Evolutionary conservation across 2,888 invertebrate species (phyloP), one percentile per base, ranked within the genome.

Genomic region (Amaurobius ferox): DNA sequence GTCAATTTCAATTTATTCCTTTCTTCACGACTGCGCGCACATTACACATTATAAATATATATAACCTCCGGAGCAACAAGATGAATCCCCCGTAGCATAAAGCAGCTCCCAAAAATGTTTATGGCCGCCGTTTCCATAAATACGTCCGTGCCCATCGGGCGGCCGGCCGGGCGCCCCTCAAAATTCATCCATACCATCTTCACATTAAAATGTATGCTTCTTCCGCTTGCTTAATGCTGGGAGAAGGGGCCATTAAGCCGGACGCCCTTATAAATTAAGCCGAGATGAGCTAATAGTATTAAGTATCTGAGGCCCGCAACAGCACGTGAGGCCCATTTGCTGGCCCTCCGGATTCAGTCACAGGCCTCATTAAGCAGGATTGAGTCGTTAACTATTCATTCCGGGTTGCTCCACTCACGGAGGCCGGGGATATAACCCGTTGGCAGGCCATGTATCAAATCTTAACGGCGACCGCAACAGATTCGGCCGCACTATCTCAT

Each of bases 321-420:
- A 67, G 78, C 85, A 85, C 85, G 85, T 85, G 85, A 78, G 78
- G 39, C 78, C 85, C 85, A 85, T 85, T 85, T 85, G 78, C 78
- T 66, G 78, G 39, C 73, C 23, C 78, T 67, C 78, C 68, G 72
- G 66, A 85, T 67, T 78, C 85, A 78, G 85, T 85, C 85, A 78
- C 78, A 68, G 85, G 77, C 74, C 86, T 86, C 86, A 86, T 86
- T 86, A 86, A 86, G 86, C 74, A 86, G 74, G 86, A 86, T 86
- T 86, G 86, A 86, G 68, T 86, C 86, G 86, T 86, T 86, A 86
- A 86, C 79, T 79, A 86, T 86, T 86, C 86, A 86, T 86, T 23
- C 86, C 72, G 77, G 77, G 61, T 74, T 74, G 68, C 68, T 68
- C 74, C 39, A 67, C 76, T 35, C 44, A 40, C 48, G 13, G 28